Evolutionary conservation across 1,140 invertebrate genomes (phyloP).

Genomic region (Drusus annulatus): DNA sequence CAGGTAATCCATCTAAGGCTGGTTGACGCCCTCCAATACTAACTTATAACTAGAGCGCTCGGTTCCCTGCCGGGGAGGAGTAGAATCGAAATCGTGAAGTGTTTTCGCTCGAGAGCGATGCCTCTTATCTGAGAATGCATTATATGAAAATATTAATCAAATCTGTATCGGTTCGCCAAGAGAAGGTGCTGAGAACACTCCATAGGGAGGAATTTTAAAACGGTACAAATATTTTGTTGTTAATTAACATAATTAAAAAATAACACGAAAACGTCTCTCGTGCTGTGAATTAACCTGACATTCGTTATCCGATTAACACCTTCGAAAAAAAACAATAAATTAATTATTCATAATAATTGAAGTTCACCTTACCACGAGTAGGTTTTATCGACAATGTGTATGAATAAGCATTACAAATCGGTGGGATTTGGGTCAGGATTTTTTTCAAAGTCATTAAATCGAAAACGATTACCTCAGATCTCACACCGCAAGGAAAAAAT

Average conservation of each 20-base stretch:
- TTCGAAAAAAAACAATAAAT: no score
- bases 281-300: no score
- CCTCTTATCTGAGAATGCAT: slow-evolving; percentile 16
- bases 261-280: no score
- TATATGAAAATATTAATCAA: slow-evolving; percentile 24
- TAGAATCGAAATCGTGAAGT: slow-evolving; percentile 31
- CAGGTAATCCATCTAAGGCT: slow-evolving; percentile 26
- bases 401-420: slow-evolving; percentile 18
- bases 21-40: slow-evolving; percentile 48
- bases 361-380: no score
- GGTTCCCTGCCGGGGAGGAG: slow-evolving; percentile 42
- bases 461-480: slow-evolving; percentile 35
- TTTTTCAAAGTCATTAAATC: slow-evolving; percentile 13
- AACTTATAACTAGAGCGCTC: slow-evolving; percentile 53
- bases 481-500: slow-evolving; percentile 31
- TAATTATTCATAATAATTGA: no score
- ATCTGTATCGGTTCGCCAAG: slow-evolving; percentile 7
- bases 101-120: slow-evolving; percentile 18
- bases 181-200: not conserved
- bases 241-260: no score
- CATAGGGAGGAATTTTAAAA: no score
- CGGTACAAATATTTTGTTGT: no score
- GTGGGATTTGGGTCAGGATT: slow-evolving; percentile 2
- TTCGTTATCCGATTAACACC: no score
- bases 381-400: not conserved